Conservation (phyloP, 2,888 invertebrate genomes). For the Heterodera filipjevi region DNA sequence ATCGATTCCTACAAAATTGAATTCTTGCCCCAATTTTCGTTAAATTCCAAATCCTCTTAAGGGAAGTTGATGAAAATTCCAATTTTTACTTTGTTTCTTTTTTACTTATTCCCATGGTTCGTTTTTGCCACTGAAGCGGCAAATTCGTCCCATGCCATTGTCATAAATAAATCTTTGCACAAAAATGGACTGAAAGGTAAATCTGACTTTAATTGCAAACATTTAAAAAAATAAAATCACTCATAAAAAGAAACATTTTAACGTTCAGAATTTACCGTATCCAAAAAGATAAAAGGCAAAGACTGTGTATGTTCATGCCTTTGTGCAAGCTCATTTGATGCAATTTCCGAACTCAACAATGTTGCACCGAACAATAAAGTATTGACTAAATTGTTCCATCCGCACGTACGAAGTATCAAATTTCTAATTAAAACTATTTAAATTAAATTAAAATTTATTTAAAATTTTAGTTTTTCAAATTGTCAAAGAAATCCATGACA, state of each 20-base stretch:
- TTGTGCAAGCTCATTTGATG: constrained; percentile 26
- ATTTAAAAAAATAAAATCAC: not conserved
- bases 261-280: constrained; percentile 39
- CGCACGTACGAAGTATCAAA: constrained; percentile 1
- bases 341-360: not conserved
- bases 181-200: constrained; percentile 24
- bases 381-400: not conserved
- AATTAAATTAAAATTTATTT: too few species aligned
- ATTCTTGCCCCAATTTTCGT: not conserved
- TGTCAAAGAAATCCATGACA: constrained; percentile 21
- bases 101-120: constrained; percentile 1
- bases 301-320: constrained; percentile 38
- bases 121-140: not conserved
- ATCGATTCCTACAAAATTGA: constrained; percentile 17
- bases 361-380: not conserved
- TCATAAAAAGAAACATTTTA: constrained; percentile 1
- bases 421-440: not conserved
- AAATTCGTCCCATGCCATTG: not conserved
- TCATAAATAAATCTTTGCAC: constrained; percentile 17
- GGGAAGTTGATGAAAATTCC: not conserved
- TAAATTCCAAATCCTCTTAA: constrained; percentile 3
- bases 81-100: constrained; percentile 11
- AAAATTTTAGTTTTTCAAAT: constrained; percentile 20
- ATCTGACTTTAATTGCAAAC: not conserved
- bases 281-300: constrained; percentile 36